Evolutionary conservation across 2,113 vertebrate genomes (phyloP).

Genomic region (Ctenodactylus gundi): DNA sequence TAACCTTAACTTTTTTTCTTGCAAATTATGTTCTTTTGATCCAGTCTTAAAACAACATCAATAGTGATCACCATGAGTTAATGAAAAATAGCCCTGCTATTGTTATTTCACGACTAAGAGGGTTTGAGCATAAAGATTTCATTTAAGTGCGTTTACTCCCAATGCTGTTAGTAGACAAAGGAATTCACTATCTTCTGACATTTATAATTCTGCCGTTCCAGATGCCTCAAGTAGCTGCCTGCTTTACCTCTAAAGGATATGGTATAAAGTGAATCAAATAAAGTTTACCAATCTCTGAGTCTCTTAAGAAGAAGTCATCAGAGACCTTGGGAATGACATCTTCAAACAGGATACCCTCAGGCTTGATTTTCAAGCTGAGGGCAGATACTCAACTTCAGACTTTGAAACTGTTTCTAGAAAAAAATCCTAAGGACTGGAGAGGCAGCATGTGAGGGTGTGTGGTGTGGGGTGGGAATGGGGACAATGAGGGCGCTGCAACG

Average conservation of each 20-base stretch:
- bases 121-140: neutral
- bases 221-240: neutral
- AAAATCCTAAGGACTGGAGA: neutral
- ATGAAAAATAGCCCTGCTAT: conserved; percentile 35
- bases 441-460: neutral
- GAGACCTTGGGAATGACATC: conserved; percentile 27
- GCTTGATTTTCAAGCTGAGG: conserved; percentile 65
- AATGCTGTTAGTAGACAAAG: neutral
- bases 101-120: conserved; percentile 20
- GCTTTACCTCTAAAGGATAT: neutral
- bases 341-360: conserved; percentile 70
- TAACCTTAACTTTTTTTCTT: conserved; percentile 44
- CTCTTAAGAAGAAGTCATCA: conserved; percentile 59
- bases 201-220: neutral
- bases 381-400: conserved; percentile 38
- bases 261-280: conserved; percentile 21
- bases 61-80: neutral
- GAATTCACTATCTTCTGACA: neutral
- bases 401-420: conserved; percentile 56
- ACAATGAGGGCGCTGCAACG: fast-evolving
- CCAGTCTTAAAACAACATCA: conserved; percentile 30
- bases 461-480: neutral
- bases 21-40: conserved; percentile 40
- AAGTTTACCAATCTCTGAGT: conserved; percentile 27
- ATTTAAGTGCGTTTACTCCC: neutral